Conservation (phyloP, 2,113 vertebrate genomes). For the Alectura lathami region DNA sequence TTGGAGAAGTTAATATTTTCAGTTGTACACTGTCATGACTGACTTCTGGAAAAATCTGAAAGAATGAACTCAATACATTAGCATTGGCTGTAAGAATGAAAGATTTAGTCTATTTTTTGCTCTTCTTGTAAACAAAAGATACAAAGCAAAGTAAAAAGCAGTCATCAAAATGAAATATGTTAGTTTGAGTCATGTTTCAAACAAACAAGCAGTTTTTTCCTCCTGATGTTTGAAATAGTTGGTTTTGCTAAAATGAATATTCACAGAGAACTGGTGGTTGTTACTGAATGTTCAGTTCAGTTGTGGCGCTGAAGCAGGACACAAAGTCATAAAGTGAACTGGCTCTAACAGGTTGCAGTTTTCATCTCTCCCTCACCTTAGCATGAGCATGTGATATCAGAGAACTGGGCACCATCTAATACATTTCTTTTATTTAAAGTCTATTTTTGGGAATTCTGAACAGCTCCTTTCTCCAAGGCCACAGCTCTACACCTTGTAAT, state of each 20-base stretch:
- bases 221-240: conserved; percentile 63
- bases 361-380: not conserved
- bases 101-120: not conserved
- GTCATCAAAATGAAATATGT: not conserved
- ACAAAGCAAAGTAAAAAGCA: not conserved
- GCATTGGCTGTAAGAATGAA: not conserved
- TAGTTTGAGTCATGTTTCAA: conserved; percentile 12
- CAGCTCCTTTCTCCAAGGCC: not conserved
- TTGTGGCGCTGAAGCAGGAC: not conserved
- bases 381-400: not conserved
- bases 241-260: conserved; percentile 61
- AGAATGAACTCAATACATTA: not conserved
- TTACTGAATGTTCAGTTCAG: conserved; percentile 42
- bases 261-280: not conserved
- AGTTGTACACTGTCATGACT: not conserved
- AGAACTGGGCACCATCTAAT: not conserved
- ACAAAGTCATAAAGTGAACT: not conserved
- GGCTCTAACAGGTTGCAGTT: not conserved
- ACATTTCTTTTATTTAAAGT: not conserved
- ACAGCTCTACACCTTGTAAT: not conserved
- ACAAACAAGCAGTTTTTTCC: conserved; percentile 40
- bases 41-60: not conserved
- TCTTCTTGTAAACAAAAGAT: not conserved
- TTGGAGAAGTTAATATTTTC: not conserved
- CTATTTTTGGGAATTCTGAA: not conserved